Evolutionary conservation across 1,140 invertebrate genomes (phyloP), one percentile per base, ranked within the genome.

Genomic region (Cecropterus lyciades): DNA sequence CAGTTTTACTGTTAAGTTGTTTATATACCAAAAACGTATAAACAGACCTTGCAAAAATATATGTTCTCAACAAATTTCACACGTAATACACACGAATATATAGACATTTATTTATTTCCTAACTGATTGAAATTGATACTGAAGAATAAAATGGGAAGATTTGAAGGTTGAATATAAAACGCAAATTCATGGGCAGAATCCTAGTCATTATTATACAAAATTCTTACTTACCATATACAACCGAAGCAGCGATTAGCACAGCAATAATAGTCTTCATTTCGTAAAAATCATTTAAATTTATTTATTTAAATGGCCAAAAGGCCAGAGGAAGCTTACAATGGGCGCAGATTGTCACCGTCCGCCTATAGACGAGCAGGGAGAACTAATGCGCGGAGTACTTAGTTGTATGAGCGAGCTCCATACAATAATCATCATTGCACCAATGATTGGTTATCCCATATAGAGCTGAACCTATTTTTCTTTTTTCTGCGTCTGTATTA

Each of bases 231-330:
- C 76, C 76, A 17, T 53, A 60, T 37, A 56, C 45, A 42, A 73
- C 16, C 14, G 72, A 70, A 53, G 55, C 67, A 42, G 56, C 33
- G 27, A 62, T 42, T 9, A 75, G 37, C 3, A 73, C 45, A 37
- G 62, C 37, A 30, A 79, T 8, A 16, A 73, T 30, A 27, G 27
- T 45, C 63, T 76, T 79, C 76, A 79, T 78, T 60, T 48, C 13
- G 14, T 27, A 37, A 5, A 14, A 9, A 59, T 68, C 51, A 14
- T 13, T 33, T 20, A 13, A 8, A 62, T 55, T 51, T 27, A 27
- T 7, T 15, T 40, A 55, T 55, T n/a, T 46, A 30, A 48, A 33
- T 15, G 30, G 10, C 24, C n/a, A n/a, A 37, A 37, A 49, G 27
- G 14, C 43, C 57, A 60, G 24, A 37, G 57, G 57, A 60, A 37